Conservation (phyloP, 53 echinoderm and acorn worm species). For the Paracentrotus lividus region DNA sequence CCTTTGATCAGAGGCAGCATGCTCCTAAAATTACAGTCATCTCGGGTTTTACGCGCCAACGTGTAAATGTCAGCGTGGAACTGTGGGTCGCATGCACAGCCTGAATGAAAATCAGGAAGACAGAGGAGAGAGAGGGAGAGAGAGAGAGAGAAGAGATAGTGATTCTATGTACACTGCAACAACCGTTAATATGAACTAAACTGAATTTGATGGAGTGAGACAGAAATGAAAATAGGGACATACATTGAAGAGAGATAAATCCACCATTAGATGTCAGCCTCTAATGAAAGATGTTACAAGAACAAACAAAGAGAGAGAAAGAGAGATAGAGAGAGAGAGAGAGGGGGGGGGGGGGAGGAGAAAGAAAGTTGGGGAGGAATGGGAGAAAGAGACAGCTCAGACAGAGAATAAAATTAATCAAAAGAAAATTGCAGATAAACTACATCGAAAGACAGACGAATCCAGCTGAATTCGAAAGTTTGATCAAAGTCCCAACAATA, state of each 20-base stretch:
- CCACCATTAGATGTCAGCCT: too few relatives aligned
- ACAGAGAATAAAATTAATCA: neutral
- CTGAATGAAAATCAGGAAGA: constrained; percentile 5
- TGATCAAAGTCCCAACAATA: neutral
- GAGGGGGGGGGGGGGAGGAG: neutral
- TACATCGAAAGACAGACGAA: too few relatives aligned
- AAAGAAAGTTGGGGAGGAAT: neutral
- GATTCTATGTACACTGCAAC: neutral
- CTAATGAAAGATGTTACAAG: too few relatives aligned
- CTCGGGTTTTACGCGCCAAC: constrained; percentile 22
- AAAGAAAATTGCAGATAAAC: neutral
- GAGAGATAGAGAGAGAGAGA: neutral
- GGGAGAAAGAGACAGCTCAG: neutral
- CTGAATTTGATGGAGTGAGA: neutral
- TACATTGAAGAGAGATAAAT: neutral
- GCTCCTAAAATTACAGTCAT: constrained; percentile 46
- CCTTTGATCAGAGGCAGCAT: constrained; percentile 13
- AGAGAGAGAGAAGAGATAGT: neutral
- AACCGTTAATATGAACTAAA: neutral
- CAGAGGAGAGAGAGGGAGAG: neutral
- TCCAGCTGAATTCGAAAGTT: neutral
- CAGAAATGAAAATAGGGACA: neutral
- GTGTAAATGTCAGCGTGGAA: constrained; percentile 37
- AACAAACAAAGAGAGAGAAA: neutral
- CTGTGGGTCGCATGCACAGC: neutral